A percentile compares a stretch with the other conserved stretches of the same genome.
These are phyloP conservation scores for Chaetodon auriga DNA, from an alignment of 2,113 vertebrate genomes.

Conservation along the genomic window DNA sequence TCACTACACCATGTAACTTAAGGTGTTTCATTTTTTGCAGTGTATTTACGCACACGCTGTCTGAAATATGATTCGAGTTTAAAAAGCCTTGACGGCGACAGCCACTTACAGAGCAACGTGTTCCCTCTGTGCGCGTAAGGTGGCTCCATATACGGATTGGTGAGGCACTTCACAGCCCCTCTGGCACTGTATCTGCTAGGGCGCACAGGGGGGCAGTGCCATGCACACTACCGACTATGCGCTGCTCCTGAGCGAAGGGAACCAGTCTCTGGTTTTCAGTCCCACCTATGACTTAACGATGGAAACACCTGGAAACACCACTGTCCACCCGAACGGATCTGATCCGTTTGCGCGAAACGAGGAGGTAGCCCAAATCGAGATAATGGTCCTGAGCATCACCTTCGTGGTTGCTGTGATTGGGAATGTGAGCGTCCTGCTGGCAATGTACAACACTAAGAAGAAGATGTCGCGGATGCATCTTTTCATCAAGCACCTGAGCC, in stretches of 20 bases:
- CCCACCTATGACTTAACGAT: conserved; percentile 49
- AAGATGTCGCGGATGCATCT: conserved; percentile 96
- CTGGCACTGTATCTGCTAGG: conserved; percentile 46
- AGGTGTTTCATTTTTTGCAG: conserved; percentile 49
- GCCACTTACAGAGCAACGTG: conserved; percentile 32
- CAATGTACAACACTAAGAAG: conserved; percentile 91
- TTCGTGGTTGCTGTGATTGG: conserved; percentile 92
- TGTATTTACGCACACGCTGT: conserved; percentile 46
- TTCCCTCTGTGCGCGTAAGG: conserved; percentile 22
- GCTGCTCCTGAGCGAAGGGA: conserved; percentile 55
- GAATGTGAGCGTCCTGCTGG: conserved; percentile 91
- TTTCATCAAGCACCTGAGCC: conserved; percentile 95
- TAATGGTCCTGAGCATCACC: conserved; percentile 91
- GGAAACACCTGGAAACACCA: conserved; percentile 66
- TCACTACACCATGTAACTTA: not conserved
- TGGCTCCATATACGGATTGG: conserved; percentile 63
- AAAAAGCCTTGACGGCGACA: conserved; percentile 48
- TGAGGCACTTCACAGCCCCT: conserved; percentile 51
- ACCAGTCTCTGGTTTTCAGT: conserved; percentile 48
- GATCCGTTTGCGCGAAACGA: conserved; percentile 89
- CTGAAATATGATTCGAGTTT: conserved; percentile 70
- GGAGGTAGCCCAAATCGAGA: conserved; percentile 93
- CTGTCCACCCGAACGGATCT: conserved; percentile 68
- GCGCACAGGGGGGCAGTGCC: conserved; percentile 68
- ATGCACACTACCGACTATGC: conserved; percentile 66